These are phyloP conservation scores for Ciconia stormi DNA, from an alignment of 2,113 vertebrate genomes.

Conservation along the genomic window DNA sequence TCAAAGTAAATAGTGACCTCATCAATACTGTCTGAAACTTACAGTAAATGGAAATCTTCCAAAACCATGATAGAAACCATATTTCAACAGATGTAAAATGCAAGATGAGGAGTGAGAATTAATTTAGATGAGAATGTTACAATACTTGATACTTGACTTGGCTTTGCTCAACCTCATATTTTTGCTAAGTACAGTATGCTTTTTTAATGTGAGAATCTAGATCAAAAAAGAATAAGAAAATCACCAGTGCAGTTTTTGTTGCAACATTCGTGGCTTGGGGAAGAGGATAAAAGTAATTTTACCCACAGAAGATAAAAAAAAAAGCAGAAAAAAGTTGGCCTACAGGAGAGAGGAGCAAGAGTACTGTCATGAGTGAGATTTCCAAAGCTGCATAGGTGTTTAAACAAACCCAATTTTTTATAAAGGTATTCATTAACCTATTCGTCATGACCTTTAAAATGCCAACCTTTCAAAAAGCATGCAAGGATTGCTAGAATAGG, in stretches of 20 bases:
- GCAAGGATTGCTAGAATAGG: background rate
- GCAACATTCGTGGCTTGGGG: background rate
- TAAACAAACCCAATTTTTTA: background rate
- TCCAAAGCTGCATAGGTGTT: background rate
- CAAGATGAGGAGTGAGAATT: conserved; percentile 42
- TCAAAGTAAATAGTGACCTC: conserved; percentile 71
- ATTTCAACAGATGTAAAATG: conserved; percentile 56
- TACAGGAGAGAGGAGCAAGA: background rate
- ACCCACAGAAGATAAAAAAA: background rate
- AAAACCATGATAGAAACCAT: conserved; percentile 65
- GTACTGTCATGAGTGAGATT: background rate
- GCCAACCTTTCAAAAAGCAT: background rate
- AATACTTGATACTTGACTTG: background rate
- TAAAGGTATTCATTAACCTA: background rate
- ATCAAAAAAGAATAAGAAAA: background rate
- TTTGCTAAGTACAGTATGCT: background rate
- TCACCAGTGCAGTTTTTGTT: background rate
- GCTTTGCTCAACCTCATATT: background rate
- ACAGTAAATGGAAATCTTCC: conserved; percentile 66
- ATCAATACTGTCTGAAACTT: conserved; percentile 65
- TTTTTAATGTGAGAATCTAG: background rate
- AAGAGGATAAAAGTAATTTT: background rate
- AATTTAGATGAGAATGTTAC: conserved; percentile 27
- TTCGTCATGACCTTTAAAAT: conserved; percentile 1
- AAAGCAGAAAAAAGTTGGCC: background rate